Conservation (phyloP, 92 coral and sea anemone species). For the Zoanthus sociatus region DNA sequence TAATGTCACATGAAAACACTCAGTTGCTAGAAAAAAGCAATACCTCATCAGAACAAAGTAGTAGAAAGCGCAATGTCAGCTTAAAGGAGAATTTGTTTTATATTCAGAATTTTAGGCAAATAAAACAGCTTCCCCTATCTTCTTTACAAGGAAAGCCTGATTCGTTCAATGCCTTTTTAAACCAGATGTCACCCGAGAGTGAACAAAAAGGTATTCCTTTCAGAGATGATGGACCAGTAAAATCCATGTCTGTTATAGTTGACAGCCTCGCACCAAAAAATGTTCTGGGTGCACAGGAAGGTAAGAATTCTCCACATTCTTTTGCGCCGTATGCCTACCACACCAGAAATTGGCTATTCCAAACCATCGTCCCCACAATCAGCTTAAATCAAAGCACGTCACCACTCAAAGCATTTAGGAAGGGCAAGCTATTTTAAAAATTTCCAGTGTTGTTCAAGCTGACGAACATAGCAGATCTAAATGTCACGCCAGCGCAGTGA, state of each 20-base stretch:
- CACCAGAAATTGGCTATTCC: constrained; percentile 50
- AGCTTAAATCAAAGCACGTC: constrained; percentile 37
- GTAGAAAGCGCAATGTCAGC: background rate
- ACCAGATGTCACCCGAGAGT: constrained; percentile 10
- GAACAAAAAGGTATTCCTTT: background rate
- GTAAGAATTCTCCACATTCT: constrained; percentile 47
- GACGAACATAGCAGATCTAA: constrained; percentile 36
- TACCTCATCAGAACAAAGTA: background rate
- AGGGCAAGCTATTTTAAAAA: constrained; percentile 38
- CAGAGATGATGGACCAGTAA: constrained; percentile 16
- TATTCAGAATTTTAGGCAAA: constrained; percentile 46
- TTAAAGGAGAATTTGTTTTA: constrained; percentile 15
- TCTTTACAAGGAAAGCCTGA: constrained; percentile 47
- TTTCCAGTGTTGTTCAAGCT: constrained; percentile 44
- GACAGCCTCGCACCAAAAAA: constrained; percentile 39
- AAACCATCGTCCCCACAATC: constrained; percentile 28
- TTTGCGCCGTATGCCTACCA: constrained; percentile 47
- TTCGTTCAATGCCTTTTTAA: constrained; percentile 43
- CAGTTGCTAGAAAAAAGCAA: background rate
- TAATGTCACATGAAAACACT: background rate
- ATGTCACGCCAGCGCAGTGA: constrained; percentile 37
- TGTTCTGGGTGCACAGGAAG: constrained; percentile 34
- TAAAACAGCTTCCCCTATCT: constrained; percentile 39
- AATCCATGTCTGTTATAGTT: constrained; percentile 29
- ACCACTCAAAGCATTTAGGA: constrained; percentile 18